Evolutionary conservation across 1,140 invertebrate genomes (phyloP), one percentile per base, ranked within the genome.

Genomic region (Drosophila tani): DNA sequence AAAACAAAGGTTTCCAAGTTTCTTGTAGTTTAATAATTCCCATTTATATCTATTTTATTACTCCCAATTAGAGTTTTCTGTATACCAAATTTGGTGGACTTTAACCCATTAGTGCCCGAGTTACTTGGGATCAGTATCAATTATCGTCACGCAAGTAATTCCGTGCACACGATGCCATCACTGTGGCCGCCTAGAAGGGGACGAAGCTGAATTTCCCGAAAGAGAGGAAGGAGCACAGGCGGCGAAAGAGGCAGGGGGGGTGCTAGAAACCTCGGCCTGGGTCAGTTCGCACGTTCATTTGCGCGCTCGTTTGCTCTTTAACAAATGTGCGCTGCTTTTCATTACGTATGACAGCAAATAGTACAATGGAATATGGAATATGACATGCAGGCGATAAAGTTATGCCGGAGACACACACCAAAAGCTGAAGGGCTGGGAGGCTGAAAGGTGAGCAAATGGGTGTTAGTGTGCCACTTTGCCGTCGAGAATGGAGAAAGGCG

Each of bases 331-430:
- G 81, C 75, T 71, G 81, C 81, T 83, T 88, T 88, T 84, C 81
- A 88, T 84, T 85, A 88, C 81, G 77, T 90, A 81, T 90, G 85
- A 88, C 85, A 88, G 81, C 81, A 84, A 88, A 81, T 90, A 88
- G 85, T 90, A 88, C 85, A 88, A 77, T 77, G 75, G 75, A 77
- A 77, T 77, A 88, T 88, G 68, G 84, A 88, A 90, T 88, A 90
- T 88, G 85, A 88, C 85, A 88, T 88, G 85, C 79, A 79, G 85
- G 85, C 85, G 84, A 88, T 88, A 88, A 88, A 88, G 87, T 88
- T 88, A 88, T 88, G 85, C 81, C 79, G 62, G 59, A 81, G 43
- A 75, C 45, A 51, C 45, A 51, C 27, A 63, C 57, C 58, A 49
- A 63, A 51, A 80, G 62, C 51, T 57, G 24, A 67, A 47, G 45